Conservation (phyloP, 2,888 invertebrate species). For the Rhagophthalmus giganteus region DNA sequence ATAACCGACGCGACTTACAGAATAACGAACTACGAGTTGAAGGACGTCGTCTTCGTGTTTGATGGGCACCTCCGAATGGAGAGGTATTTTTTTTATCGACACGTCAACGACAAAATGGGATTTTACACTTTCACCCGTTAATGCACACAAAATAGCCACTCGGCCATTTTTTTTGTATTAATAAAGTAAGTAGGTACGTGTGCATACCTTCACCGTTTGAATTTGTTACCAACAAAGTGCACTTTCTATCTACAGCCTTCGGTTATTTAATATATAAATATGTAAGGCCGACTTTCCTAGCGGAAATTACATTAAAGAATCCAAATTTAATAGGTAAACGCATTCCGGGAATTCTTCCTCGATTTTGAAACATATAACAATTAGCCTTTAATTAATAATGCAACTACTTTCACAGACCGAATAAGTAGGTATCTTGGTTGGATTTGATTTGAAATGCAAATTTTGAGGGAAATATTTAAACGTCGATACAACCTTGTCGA, state of each 20-base stretch:
- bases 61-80: constrained; percentile 1
- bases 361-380: neutral
- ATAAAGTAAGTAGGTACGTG: constrained; percentile 1
- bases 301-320: neutral
- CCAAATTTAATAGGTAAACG: constrained; percentile 3
- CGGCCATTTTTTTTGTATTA: neutral
- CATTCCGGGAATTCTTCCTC: constrained; percentile 1
- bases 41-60: constrained; percentile 10
- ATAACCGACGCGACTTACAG: constrained; percentile 6
- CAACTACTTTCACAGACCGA: neutral
- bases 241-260: constrained; percentile 1
- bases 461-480: neutral
- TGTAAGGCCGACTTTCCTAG: neutral
- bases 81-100: neutral
- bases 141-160: constrained; percentile 5
- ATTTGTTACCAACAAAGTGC: constrained; percentile 6
- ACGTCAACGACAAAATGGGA: constrained; percentile 1
- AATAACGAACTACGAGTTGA: constrained; percentile 14
- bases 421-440: neutral
- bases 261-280: constrained; percentile 1
- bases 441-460: no score
- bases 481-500: constrained; percentile 5
- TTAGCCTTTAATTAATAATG: neutral
- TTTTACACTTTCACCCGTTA: constrained; percentile 17
- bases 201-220: constrained; percentile 5